Base-by-base conservation (phyloP, 2,888 invertebrate genomes). In the Cremastobaeus sp. region DNA sequence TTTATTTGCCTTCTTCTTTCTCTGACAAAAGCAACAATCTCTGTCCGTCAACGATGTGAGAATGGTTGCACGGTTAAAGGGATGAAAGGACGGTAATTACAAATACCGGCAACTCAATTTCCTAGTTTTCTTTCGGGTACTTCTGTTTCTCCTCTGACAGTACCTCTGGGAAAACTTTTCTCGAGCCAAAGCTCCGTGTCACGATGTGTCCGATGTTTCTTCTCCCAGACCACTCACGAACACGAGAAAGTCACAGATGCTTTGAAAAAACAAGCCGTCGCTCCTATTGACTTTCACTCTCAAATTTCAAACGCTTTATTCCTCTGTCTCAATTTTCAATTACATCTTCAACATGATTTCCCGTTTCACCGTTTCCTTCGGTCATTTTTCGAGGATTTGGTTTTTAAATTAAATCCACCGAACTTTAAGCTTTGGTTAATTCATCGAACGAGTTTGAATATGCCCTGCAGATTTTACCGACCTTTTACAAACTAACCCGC, bases 51-150 rank as follows among this genome's bases (percentile, higher is more conserved):
- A 66, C 66, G 60, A 72, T 66, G 66, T 72, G 65, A 65, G 65
- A 72, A 72, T 66, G 41, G 50, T 35, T 66, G 55, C 59, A 55
- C 71, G 45, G 32, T 48, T 18, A 57, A 64, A 68, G 59, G 65
- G 55, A 69, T 74, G 72, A 77, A 77, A 79, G 77, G 59, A 69
- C 76, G 64, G 76, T 80, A 80, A 81, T 81, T 80, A 79, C 80
- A 79, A 80, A 80, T 80, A 79, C 78, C 78, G 76, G 77, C 66
- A 72, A 73, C 77, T 77, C 78, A 69, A 79, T 78, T 77, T 76
- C 72, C 69, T 69, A 39, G 52, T 45, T 73, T 68, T 74, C 59
- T 64, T 64, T 68, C 17, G 59, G 57, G 45, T 70, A 59, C 62
- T 74, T 66, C 57, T 65, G 47, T 76, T 66, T 70, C 59, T 64